Percentiles rank a stretch among this genome's conserved stretches.
Conservation (phyloP, 2,888 invertebrate genomes). For the Caradrina kadenii region DNA sequence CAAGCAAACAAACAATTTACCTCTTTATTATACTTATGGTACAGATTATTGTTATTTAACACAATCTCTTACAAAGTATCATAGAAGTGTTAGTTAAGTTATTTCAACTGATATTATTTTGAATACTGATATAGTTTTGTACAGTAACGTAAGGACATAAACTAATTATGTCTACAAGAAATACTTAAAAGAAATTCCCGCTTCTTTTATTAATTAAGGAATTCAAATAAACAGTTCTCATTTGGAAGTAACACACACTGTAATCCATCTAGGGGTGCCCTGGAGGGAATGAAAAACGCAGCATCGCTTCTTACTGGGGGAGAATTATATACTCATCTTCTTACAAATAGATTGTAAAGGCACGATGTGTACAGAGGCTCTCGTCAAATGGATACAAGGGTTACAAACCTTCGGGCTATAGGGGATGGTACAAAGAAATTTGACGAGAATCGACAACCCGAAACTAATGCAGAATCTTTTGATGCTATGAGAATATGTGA, state of each 20-base stretch:
- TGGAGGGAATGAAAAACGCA: conserved; percentile 81
- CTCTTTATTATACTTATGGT: too few relatives aligned
- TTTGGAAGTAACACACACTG: conserved; percentile 36
- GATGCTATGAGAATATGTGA: conserved; percentile 46
- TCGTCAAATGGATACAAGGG: conserved; percentile 82
- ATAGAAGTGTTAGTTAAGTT: too few relatives aligned
- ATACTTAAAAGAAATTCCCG: not conserved
- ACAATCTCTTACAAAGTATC: too few relatives aligned
- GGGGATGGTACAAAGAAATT: conserved; percentile 76
- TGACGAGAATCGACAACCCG: conserved; percentile 71
- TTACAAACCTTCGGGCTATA: conserved; percentile 75
- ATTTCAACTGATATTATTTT: not conserved
- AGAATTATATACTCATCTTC: conserved; percentile 86
- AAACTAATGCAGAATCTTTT: conserved; percentile 68
- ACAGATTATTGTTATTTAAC: too few relatives aligned
- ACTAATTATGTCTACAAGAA: not conserved
- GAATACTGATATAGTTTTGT: not conserved
- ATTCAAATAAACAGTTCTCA: conserved; percentile 50
- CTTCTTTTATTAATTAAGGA: conserved; percentile 49
- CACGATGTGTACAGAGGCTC: conserved; percentile 72
- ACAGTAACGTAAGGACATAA: not conserved
- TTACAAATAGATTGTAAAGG: conserved; percentile 87
- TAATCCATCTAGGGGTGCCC: conserved; percentile 64
- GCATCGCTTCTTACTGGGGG: conserved; percentile 77
- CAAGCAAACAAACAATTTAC: too few relatives aligned